phyloP scores from a whole-genome alignment of 37 sponge, comb jelly and placozoan species.

The Bolinopsis microptera region DNA sequence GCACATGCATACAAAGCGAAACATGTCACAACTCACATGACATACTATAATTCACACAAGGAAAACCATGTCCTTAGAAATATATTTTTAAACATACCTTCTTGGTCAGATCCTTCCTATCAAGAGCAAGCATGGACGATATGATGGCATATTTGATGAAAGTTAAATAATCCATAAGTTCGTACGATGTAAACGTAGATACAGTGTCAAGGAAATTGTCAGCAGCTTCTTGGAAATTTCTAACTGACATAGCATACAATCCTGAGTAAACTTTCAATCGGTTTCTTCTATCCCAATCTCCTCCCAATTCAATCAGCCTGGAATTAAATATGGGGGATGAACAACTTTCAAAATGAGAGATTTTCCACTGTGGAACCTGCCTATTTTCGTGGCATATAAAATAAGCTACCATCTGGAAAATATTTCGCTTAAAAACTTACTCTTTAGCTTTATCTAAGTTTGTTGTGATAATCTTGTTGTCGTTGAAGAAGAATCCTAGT shows the following conservation, averaged over 20 bases:
- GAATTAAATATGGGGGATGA: too few species aligned
- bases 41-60: neutral
- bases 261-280: conserved; percentile 92
- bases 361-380: too few species aligned
- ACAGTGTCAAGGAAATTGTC: conserved; percentile 93
- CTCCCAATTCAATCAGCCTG: conserved; percentile 96
- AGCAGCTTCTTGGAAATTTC: conserved; percentile 89
- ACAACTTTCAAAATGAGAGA: too few species aligned
- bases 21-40: neutral
- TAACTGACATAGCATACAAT: conserved; percentile 81
- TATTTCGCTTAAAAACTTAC: conserved; percentile 67
- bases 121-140: conserved; percentile 82
- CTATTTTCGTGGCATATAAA: too few species aligned
- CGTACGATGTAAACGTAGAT: conserved; percentile 96
- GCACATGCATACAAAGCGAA: too few species aligned
- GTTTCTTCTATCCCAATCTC: conserved; percentile 98
- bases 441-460: conserved; percentile 90
- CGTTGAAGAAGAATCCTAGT: conserved; percentile 91
- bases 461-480: conserved; percentile 84
- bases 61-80: neutral
- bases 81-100: conserved; percentile 71
- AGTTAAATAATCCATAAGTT: conserved; percentile 85
- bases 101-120: conserved; percentile 80
- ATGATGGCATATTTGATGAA: conserved; percentile 92
- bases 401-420: too few species aligned